Evolutionary conservation across 23 tunicate genomes (phyloP), one percentile per base, ranked within the genome.

Genomic region (Phallusia fumigata): DNA sequence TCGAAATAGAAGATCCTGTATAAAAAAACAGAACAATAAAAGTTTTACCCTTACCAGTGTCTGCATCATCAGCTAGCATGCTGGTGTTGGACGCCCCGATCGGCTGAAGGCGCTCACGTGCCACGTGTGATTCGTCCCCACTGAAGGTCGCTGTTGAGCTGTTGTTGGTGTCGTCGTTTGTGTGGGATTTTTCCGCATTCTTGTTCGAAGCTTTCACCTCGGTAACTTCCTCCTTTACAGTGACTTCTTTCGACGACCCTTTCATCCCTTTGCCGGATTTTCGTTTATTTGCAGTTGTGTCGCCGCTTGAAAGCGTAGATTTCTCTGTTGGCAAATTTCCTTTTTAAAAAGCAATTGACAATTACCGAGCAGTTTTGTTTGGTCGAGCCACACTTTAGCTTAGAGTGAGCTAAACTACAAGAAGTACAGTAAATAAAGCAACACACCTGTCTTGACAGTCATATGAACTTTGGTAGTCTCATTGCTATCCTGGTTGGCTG

Each of bases 31-130:
- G 47, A 10, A 40, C 47, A 40, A 40, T 10, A 3, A 3, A 40
- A 40, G 8, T 40, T 10, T 3, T 13, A 28, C 15, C 8, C 81
- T 32, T 81, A 87, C 90, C 80, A 24, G 74, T 32, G 40, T 92
- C 97, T 2, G 64, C 88, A 52, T 92, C 97, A 50, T 92, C 97
- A 24, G 87, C 90, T 44, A 92, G 33, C 91, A 92, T 92, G 82
- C 97, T 92, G 5, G 97, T 84, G 80, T 92, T 90, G 22, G 97
- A 92, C n/a, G 97, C 97, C 13, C 97, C 97, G 32, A 92, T 92
- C 31, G 97, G 97, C 64, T 92, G 97, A 32, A 92, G 86, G 31
- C 97, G 82, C 80, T 92, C 97, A 0, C 96, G 87, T 74, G 83
- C 89, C 12, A 76, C 88, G 35, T 82, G 45, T 32, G 83, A 58